Conservation (phyloP, 2,797 vertebrate genomes). For the Streptopelia turtur region DNA sequence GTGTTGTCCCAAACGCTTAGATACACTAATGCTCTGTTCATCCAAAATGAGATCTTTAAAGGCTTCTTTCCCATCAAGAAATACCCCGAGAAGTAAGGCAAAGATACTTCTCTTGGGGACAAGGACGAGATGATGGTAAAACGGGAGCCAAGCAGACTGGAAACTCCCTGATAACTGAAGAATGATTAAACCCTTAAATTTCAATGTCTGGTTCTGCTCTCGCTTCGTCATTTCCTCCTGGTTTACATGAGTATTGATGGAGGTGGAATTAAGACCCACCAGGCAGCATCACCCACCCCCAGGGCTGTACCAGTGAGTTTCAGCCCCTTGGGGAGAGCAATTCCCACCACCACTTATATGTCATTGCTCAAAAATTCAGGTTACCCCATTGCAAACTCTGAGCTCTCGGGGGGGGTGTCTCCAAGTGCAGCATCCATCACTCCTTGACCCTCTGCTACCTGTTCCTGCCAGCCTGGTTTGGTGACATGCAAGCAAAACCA, state of each 20-base stretch:
- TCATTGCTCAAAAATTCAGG: background rate
- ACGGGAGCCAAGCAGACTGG: background rate
- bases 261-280: too few species aligned
- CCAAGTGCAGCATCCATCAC: fast-evolving
- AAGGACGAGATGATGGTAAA: background rate
- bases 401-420: background rate
- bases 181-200: too few species aligned
- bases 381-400: background rate
- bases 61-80: background rate
- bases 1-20: background rate
- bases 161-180: background rate
- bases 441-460: background rate
- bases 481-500: background rate
- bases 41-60: background rate
- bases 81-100: background rate
- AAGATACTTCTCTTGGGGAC: background rate
- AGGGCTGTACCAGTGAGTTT: background rate
- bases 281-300: background rate
- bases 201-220: too few species aligned
- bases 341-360: background rate
- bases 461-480: background rate
- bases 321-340: background rate
- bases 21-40: background rate
- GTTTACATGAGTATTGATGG: too few species aligned
- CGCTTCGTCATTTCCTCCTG: too few species aligned